These are phyloP conservation scores for Lepus europaeus DNA, from an alignment of 2,113 vertebrate genomes.

Conservation along the genomic window DNA sequence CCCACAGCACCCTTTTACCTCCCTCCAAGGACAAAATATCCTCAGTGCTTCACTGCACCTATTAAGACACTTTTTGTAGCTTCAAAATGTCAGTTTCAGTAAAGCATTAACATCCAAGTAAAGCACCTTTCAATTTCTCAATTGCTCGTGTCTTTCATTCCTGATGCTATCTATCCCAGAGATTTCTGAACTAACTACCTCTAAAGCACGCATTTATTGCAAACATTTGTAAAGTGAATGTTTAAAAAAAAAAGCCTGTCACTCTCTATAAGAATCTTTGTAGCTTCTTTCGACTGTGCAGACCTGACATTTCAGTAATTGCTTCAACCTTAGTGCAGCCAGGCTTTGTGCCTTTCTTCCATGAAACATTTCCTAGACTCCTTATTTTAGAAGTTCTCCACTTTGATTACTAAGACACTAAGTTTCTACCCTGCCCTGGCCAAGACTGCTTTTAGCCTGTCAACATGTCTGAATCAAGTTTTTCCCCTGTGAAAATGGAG, in stretches of 20 bases:
- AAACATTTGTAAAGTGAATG: constrained; percentile 70
- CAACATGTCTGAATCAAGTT: constrained; percentile 32
- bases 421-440: constrained; percentile 24
- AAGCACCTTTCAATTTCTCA: constrained; percentile 45
- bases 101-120: constrained; percentile 46
- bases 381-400: constrained; percentile 59
- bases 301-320: constrained; percentile 77
- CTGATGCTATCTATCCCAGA: neutral
- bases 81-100: constrained; percentile 40
- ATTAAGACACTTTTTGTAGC: constrained; percentile 10
- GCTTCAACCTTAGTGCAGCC: constrained; percentile 66
- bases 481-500: constrained; percentile 56
- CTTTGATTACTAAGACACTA: constrained; percentile 69
- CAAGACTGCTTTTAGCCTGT: constrained; percentile 57
- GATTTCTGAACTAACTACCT: constrained; percentile 47
- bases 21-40: constrained; percentile 28
- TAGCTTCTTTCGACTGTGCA: constrained; percentile 31
- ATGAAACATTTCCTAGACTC: constrained; percentile 65
- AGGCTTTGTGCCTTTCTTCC: constrained; percentile 46
- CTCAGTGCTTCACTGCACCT: neutral
- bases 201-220: constrained; percentile 59
- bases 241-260: constrained; percentile 31
- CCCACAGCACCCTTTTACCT: neutral
- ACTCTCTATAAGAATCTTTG: constrained; percentile 41
- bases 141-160: constrained; percentile 44